Evolutionary conservation across 2,888 invertebrate species (phyloP).

Genomic region (Acanthosepion esculentum): DNA sequence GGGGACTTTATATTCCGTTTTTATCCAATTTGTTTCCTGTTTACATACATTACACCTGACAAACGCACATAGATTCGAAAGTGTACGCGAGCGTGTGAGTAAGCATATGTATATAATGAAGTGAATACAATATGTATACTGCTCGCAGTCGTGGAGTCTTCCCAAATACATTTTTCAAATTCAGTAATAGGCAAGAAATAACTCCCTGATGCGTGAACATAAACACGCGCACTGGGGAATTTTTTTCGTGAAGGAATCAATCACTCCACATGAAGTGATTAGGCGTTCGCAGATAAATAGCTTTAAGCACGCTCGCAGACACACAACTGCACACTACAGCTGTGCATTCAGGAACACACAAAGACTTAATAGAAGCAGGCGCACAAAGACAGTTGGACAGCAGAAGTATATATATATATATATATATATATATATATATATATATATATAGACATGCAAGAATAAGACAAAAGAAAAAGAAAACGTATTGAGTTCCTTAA

Average conservation of each 20-base stretch:
- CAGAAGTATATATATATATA: too few species aligned
- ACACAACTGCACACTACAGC: neutral
- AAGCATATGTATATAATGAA: too few species aligned
- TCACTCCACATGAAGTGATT: slow-evolving; percentile 6
- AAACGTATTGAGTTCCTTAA: too few species aligned
- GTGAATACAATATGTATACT: neutral
- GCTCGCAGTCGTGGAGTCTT: neutral
- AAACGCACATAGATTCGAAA: neutral
- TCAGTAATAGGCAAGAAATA: slow-evolving; percentile 8
- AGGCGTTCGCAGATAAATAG: neutral
- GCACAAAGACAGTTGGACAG: too few species aligned
- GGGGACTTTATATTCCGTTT: neutral
- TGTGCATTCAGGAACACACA: too few species aligned
- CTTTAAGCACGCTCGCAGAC: neutral
- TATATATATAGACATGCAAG: too few species aligned
- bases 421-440: too few species aligned
- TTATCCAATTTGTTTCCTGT: neutral
- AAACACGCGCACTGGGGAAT: neutral
- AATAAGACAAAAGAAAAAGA: too few species aligned
- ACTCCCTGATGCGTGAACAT: slow-evolving; percentile 33
- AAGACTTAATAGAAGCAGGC: too few species aligned
- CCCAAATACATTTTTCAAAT: neutral
- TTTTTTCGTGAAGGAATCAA: neutral
- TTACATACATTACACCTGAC: neutral
- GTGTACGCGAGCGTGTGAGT: neutral